Conservation (phyloP, 2,797 vertebrate genomes). For the Emys orbicularis region DNA sequence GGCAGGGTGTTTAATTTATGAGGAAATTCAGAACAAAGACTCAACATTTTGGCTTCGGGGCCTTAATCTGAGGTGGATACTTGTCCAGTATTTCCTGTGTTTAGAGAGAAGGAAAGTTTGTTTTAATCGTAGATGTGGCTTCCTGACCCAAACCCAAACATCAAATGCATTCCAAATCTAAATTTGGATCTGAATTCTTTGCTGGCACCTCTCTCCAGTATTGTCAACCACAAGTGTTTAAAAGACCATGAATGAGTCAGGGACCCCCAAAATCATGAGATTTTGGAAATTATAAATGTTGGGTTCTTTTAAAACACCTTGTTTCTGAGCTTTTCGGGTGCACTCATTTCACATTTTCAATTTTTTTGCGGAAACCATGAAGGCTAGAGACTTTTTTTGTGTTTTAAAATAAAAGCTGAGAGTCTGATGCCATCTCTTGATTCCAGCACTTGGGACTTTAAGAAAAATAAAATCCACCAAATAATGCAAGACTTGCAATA, state of each 20-base stretch:
- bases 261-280: not conserved
- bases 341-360: not conserved
- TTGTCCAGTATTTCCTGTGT: not conserved
- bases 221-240: not conserved
- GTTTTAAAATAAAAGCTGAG: not conserved
- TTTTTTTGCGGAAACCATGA: not conserved
- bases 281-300: not conserved
- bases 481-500: not conserved
- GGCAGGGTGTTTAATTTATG: no score
- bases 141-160: not conserved
- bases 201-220: not conserved
- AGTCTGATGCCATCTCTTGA: fast-evolving
- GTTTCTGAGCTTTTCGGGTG: not conserved
- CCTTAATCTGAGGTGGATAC: not conserved
- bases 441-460: not conserved
- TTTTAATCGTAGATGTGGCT: not conserved
- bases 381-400: not conserved
- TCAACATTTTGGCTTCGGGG: not conserved
- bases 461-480: not conserved
- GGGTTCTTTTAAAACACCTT: not conserved
- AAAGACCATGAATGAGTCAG: no score
- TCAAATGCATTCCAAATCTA: not conserved
- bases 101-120: not conserved
- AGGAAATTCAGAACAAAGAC: not conserved
- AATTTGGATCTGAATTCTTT: not conserved